These are phyloP conservation scores for Paramacrobiotus metropolitanus DNA, from an alignment of 1,140 invertebrate genomes.

Conservation along the genomic window DNA sequence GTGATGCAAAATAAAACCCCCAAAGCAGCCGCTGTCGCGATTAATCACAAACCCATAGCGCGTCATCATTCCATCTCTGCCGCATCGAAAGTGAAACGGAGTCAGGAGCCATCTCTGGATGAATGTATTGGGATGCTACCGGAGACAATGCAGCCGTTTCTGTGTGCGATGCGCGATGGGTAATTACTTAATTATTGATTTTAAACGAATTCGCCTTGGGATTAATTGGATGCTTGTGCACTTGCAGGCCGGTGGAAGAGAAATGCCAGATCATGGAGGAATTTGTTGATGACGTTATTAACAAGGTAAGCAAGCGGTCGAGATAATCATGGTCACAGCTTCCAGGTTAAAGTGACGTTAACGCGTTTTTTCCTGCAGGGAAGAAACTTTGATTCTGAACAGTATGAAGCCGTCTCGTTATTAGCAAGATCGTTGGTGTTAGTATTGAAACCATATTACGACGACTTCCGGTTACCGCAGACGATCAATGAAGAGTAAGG, in stretches of 20 bases:
- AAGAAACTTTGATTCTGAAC: constrained; percentile 3
- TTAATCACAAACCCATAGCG: no score
- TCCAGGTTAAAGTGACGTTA: no score
- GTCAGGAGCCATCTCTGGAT: neutral
- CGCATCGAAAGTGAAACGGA: no score
- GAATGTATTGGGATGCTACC: constrained; percentile 30
- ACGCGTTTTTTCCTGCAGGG: constrained; percentile 4
- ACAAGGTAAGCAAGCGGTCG: constrained; percentile 22
- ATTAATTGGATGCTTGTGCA: no score
- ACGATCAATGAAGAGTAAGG: constrained; percentile 29
- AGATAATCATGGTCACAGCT: no score
- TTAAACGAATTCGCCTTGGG: no score
- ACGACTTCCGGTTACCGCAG: constrained; percentile 24
- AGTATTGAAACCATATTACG: constrained; percentile 12
- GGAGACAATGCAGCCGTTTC: neutral
- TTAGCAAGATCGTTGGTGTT: neutral
- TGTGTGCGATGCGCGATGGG: neutral
- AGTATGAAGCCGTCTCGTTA: neutral
- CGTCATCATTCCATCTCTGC: no score
- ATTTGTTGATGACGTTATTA: constrained; percentile 37
- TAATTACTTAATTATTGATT: no score
- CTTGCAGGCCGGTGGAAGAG: constrained; percentile 9
- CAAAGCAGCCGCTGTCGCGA: no score
- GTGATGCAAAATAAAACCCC: no score
- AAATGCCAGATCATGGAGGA: constrained; percentile 39